phyloP scores from a whole-genome alignment of 2,113 vertebrate species.

The Cyphomyrus plagiostoma region DNA sequence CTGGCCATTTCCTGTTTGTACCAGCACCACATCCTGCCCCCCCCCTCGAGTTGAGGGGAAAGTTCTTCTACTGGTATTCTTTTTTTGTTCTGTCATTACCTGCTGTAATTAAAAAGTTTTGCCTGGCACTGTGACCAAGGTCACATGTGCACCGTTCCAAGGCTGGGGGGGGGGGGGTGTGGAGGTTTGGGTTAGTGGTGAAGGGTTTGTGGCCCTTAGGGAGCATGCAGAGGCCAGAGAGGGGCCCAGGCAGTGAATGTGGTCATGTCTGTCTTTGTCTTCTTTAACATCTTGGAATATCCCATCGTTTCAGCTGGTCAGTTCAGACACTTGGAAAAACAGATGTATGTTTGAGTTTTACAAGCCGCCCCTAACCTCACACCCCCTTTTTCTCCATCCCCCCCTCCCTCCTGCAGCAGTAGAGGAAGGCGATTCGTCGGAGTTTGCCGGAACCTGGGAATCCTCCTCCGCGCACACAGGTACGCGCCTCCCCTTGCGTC shows the following conservation, averaged over 20 bases:
- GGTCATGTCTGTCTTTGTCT: slow-evolving; percentile 12
- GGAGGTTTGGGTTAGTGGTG: neutral
- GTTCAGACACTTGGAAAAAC: neutral
- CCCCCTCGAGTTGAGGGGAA: slow-evolving; percentile 62
- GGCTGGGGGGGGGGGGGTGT: neutral
- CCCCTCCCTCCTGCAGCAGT: slow-evolving; percentile 57
- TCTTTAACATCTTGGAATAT: neutral
- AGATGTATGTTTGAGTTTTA: slow-evolving; percentile 22
- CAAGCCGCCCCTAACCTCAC: neutral
- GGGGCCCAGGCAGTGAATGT: neutral
- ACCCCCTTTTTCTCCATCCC: slow-evolving; percentile 25
- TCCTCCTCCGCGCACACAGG: slow-evolving; percentile 81
- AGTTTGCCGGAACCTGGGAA: slow-evolving; percentile 86
- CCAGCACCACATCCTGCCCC: slow-evolving; percentile 63
- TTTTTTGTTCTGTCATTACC: slow-evolving; percentile 33
- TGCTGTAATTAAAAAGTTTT: slow-evolving; percentile 23
- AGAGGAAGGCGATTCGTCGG: slow-evolving; percentile 87
- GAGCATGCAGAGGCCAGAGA: neutral
- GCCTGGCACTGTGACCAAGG: neutral
- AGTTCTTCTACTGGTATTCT: slow-evolving; percentile 47
- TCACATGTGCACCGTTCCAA: neutral
- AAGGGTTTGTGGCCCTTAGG: neutral
- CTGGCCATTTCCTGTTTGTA: slow-evolving; percentile 68
- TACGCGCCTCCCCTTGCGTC: slow-evolving; percentile 49
- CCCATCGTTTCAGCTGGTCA: neutral